Conservation (phyloP, 2,888 invertebrate genomes). For the Cantharis flavilabris region DNA sequence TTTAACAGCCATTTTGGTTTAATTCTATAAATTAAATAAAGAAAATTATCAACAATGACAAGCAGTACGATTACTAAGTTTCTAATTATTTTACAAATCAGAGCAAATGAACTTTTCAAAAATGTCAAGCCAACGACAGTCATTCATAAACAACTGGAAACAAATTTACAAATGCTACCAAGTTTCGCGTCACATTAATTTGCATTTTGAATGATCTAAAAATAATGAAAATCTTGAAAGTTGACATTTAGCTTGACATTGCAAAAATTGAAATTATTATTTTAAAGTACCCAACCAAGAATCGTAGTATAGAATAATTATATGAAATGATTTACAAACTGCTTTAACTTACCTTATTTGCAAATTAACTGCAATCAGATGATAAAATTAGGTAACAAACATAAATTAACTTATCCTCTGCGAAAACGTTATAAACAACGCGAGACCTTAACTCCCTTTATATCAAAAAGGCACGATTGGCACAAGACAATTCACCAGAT, state of each 20-base stretch:
- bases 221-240: constrained; percentile 7
- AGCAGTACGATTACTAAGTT: not conserved
- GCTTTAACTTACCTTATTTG: constrained; percentile 4
- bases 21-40: not conserved
- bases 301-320: not conserved
- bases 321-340: not conserved
- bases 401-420: constrained; percentile 13
- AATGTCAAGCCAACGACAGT: constrained; percentile 23
- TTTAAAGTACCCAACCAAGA: not conserved
- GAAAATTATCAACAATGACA: not conserved
- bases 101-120: not conserved
- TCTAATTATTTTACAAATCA: not conserved
- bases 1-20: constrained; percentile 61
- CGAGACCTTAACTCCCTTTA: not conserved
- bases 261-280: constrained; percentile 5
- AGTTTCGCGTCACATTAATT: constrained; percentile 6
- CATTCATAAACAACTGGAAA: constrained; percentile 27
- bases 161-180: constrained; percentile 2
- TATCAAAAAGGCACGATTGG: not conserved
- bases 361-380: constrained; percentile 14
- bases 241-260: constrained; percentile 3
- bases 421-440: not conserved
- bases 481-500: not conserved
- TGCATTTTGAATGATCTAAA: constrained; percentile 14
- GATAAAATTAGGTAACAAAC: constrained; percentile 19